phyloP scores from a whole-genome alignment of 1,140 invertebrate species.

The Brachionus calyciflorus region DNA sequence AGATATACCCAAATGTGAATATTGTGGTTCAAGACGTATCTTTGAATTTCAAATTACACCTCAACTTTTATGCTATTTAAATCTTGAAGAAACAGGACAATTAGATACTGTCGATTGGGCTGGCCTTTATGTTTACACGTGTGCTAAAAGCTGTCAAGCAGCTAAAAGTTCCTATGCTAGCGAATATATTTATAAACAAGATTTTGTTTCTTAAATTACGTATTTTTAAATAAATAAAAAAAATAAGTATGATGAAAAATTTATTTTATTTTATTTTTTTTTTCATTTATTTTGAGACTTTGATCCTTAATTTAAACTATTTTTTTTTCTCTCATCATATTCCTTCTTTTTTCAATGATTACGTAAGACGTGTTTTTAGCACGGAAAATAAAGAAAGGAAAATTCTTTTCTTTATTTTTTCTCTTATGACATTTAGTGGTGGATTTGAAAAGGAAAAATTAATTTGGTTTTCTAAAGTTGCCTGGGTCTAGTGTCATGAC shows the following conservation, averaged over 20 bases:
- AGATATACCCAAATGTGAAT: conserved; percentile 71
- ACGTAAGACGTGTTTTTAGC: no score
- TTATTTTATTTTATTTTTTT: not conserved
- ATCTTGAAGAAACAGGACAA: conserved; percentile 67
- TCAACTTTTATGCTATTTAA: conserved; percentile 74
- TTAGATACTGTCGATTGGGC: conserved; percentile 83
- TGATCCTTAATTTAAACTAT: no score
- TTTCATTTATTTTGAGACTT: conserved; percentile 6
- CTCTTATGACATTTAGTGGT: no score
- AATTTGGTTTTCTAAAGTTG: no score
- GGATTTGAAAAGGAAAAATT: no score
- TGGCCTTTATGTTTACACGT: conserved; percentile 79
- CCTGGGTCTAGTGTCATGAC: no score
- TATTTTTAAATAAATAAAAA: conserved; percentile 21
- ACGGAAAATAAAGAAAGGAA: no score
- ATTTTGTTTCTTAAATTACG: conserved; percentile 63
- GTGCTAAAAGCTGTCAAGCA: conserved; percentile 70
- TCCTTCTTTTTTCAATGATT: no score
- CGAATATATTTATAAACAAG: conserved; percentile 85
- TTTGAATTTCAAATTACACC: conserved; percentile 96
- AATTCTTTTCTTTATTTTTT: no score
- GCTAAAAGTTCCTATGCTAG: conserved; percentile 68
- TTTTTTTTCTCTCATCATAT: no score
- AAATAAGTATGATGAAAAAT: not conserved
- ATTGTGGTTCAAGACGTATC: conserved; percentile 71